A percentile compares a stretch with the other conserved stretches of the same genome.
Conservation (phyloP, 2,888 invertebrate species). For the Notocelia uddmanniana region DNA sequence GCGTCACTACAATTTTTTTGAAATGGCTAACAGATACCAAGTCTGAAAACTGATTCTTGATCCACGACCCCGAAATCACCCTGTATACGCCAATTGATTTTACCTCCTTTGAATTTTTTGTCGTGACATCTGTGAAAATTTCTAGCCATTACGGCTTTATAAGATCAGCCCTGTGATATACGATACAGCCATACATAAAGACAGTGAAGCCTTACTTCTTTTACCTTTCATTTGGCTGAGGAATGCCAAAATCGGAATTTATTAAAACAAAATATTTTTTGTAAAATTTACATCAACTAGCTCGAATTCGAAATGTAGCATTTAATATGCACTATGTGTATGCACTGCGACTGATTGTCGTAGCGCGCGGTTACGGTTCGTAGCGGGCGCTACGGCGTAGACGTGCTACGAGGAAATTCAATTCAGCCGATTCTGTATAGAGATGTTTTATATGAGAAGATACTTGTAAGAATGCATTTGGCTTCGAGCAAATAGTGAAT, state of each 20-base stretch:
- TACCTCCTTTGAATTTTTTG: no score
- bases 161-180: no score
- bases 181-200: neutral
- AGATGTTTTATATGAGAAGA: neutral
- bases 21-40: no score
- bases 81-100: no score
- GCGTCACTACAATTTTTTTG: no score
- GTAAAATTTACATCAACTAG: neutral
- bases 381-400: slow-evolving; percentile 43
- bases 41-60: no score
- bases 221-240: neutral
- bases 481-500: neutral
- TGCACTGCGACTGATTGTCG: slow-evolving; percentile 15
- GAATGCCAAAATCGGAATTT: neutral
- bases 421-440: neutral
- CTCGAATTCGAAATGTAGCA: neutral
- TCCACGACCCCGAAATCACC: no score
- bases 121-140: no score
- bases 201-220: no score
- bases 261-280: neutral
- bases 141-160: no score
- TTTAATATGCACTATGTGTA: slow-evolving; percentile 15
- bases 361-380: slow-evolving; percentile 31
- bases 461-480: neutral
- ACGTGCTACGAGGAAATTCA: slow-evolving; percentile 40